These are phyloP conservation scores for Eulithis testata DNA, from an alignment of 2,888 invertebrate species.

Conservation along the genomic window DNA sequence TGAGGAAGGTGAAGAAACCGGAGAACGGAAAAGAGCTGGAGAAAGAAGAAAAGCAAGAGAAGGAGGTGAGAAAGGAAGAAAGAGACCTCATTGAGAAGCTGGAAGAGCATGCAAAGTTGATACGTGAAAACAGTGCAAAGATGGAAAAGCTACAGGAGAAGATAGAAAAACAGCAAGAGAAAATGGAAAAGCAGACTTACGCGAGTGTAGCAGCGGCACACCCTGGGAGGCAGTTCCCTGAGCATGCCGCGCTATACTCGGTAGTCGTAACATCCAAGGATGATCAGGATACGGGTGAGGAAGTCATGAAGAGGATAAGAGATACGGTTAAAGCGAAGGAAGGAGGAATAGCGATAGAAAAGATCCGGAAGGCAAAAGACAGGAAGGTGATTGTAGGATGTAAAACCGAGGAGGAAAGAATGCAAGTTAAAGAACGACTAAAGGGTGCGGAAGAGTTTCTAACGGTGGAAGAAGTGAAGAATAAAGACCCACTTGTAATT, in stretches of 20 bases:
- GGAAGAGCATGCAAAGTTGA: no score
- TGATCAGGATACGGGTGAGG: neutral
- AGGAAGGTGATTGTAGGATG: neutral
- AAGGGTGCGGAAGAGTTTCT: neutral
- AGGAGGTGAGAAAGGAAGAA: no score
- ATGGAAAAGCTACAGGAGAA: no score
- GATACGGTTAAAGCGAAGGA: neutral
- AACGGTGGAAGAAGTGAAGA: neutral
- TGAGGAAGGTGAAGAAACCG: neutral
- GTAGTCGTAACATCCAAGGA: neutral
- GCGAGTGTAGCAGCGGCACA: neutral
- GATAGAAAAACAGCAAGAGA: no score
- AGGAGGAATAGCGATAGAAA: neutral
- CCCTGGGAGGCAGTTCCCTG: neutral
- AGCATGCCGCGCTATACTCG: neutral
- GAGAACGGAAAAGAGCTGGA: neutral
- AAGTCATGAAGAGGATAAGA: neutral
- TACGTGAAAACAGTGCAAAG: no score
- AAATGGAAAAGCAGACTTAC: neutral
- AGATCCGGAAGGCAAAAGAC: conserved; percentile 10
- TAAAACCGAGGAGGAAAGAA: neutral
- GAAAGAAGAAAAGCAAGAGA: neutral
- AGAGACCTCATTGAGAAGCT: no score
- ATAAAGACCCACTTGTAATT: neutral
- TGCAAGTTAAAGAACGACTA: neutral